Evolutionary conservation across 2,888 invertebrate genomes (phyloP).

Genomic region (Plusia festucae): DNA sequence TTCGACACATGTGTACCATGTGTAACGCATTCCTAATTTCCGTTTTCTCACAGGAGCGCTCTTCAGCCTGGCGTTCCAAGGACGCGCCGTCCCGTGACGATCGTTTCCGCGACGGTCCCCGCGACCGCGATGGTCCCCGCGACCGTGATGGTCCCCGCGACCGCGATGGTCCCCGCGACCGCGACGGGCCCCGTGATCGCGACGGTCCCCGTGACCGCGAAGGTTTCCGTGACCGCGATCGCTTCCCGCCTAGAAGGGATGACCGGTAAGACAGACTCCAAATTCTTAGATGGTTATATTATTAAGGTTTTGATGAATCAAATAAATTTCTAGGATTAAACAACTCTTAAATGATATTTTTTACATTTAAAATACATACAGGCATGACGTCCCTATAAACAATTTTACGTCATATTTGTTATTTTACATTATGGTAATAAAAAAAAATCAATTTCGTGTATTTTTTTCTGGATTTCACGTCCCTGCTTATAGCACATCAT

Average conservation of each 20-base stretch:
- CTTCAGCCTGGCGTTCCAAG: slow-evolving; percentile 81
- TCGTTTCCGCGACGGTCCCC: slow-evolving; percentile 69
- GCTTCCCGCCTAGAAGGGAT: slow-evolving; percentile 76
- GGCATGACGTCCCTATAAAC: too few relatives aligned
- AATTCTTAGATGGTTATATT: too few relatives aligned
- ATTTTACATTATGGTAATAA: too few relatives aligned
- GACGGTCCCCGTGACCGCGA: slow-evolving; percentile 58
- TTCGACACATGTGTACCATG: too few relatives aligned
- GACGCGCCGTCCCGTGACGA: slow-evolving; percentile 75
- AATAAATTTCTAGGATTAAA: too few relatives aligned
- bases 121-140: slow-evolving; percentile 63
- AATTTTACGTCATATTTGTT: too few relatives aligned
- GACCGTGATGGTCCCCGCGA: slow-evolving; percentile 60
- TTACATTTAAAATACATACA: too few relatives aligned
- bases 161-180: slow-evolving; percentile 69
- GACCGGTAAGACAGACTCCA: slow-evolving; percentile 67
- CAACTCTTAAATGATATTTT: too few relatives aligned
- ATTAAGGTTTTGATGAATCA: too few relatives aligned
- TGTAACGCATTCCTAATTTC: background rate
- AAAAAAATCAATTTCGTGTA: too few relatives aligned
- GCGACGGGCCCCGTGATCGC: slow-evolving; percentile 70
- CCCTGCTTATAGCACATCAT: too few relatives aligned
- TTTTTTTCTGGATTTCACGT: too few relatives aligned
- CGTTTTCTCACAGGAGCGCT: slow-evolving; percentile 73
- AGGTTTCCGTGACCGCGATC: slow-evolving; percentile 66